phyloP scores from a whole-genome alignment of 1,140 invertebrate genomes.

The Heliconius eleuchia region DNA sequence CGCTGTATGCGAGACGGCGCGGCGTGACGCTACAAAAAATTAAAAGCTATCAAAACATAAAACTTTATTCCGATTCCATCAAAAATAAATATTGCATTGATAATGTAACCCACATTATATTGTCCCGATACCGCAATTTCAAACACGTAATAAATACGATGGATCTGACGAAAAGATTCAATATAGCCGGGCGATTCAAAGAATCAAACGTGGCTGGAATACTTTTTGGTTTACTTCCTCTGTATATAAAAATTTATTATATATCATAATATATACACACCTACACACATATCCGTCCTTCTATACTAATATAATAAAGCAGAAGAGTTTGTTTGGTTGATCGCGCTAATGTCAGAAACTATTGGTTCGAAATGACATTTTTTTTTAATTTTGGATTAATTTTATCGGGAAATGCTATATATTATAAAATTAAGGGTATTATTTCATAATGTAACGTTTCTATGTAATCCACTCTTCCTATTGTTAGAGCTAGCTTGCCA shows the following conservation, averaged over 20 bases:
- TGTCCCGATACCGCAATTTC: slow-evolving; percentile 18
- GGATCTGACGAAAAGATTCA: slow-evolving; percentile 16
- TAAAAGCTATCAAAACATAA: not conserved
- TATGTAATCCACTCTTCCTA: too few species aligned
- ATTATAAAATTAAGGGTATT: too few species aligned
- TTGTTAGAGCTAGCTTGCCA: too few species aligned
- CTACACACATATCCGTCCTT: not conserved
- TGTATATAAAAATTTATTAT: slow-evolving; percentile 8
- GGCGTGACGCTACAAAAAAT: not conserved
- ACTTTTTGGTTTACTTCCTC: not conserved
- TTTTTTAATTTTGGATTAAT: too few species aligned
- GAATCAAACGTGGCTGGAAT: slow-evolving; percentile 22
- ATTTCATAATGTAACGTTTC: too few species aligned
- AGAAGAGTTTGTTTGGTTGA: too few species aligned
- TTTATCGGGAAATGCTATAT: too few species aligned
- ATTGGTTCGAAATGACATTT: too few species aligned
- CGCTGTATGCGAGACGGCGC: too few species aligned
- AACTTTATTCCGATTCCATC: not conserved
- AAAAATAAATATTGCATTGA: not conserved
- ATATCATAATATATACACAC: not conserved
- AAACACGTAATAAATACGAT: slow-evolving; percentile 25
- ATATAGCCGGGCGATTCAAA: slow-evolving; percentile 7
- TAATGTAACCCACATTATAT: slow-evolving; percentile 5
- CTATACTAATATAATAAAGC: too few species aligned
- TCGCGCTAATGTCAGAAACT: too few species aligned